Base-by-base conservation (phyloP, 2,888 invertebrate species). In the Mythimna albipuncta region DNA sequence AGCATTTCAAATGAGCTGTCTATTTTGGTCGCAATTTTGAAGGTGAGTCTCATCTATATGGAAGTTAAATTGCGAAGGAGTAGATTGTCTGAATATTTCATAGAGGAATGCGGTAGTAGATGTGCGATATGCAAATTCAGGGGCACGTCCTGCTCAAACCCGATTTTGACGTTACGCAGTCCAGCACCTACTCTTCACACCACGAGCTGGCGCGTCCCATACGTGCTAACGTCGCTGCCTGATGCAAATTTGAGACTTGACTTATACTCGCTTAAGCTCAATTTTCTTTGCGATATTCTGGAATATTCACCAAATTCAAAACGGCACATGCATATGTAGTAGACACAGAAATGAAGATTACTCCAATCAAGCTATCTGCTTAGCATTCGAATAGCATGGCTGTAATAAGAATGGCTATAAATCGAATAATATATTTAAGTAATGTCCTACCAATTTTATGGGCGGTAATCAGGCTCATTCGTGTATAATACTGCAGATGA, bases 41-140 rank as follows among this genome's bases (percentile, higher is more conserved):
- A 64, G 69, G 71, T 81, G 75, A 75, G 69, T 77, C 73, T 69
- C 77, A 75, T 86, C 74, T 81, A 68, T 75, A 76, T 81, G 75
- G 78, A 85, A 89, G 83, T 88, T 87, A 88, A 87, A 88, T 89
- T 88, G 81, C 79, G 77, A 85, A 86, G 85, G 83, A 83, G 83
- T 85, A 73, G 78, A 85, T 86, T 87, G 89, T 89, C 90, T 91
- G 90, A 91, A 93, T 91, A 90, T 92, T 91, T 89, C 85, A 91
- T 90, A 89, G 82, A 83, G 88, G 82, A 87, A 88, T 85, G 84
- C 82, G 82, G 85, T 79, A 75, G 79, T 82, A 83, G 79, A 84
- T 83, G 88, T 87, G 82, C 79, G 84, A 89, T 90, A 93, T 91
- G 91, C 88, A 91, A 92, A 92, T 93, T 87, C 79, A 69, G 88